Evolutionary conservation across 2,888 invertebrate species (phyloP).

Genomic region (Harmothoe impar): DNA sequence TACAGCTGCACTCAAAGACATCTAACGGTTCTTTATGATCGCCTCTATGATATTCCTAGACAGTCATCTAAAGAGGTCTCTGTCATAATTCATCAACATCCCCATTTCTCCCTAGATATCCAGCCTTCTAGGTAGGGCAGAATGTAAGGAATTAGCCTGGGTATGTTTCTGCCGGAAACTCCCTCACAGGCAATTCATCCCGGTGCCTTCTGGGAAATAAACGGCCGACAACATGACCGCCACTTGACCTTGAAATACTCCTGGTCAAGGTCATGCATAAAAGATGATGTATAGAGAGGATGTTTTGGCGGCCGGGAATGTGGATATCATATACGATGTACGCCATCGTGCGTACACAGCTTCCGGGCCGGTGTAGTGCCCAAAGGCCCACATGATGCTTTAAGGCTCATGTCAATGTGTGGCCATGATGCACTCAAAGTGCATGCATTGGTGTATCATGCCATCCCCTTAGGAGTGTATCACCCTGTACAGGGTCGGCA

Average conservation of each 20-base stretch:
- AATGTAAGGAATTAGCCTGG: not conserved
- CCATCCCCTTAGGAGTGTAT: no score
- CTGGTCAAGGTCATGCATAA: constrained; percentile 17
- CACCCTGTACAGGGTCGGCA: no score
- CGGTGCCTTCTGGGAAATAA: constrained; percentile 24
- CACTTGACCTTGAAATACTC: constrained; percentile 31
- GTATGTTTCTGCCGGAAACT: not conserved
- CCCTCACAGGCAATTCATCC: not conserved
- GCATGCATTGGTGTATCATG: no score
- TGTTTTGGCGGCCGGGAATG: constrained; percentile 10
- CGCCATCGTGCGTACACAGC: not conserved
- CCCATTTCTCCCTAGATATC: not conserved
- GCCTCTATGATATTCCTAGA: no score
- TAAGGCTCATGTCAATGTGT: no score
- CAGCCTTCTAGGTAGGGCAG: not conserved
- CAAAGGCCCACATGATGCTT: no score
- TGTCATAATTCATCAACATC: no score
- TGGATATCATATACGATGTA: not conserved
- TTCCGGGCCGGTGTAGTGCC: not conserved
- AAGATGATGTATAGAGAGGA: not conserved
- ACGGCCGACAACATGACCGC: not conserved
- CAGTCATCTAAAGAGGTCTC: no score
- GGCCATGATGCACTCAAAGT: no score
- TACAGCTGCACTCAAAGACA: no score
- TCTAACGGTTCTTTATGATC: no score